phyloP scores from a whole-genome alignment of 2,797 vertebrate genomes.

The Diplodus puntazzo region DNA sequence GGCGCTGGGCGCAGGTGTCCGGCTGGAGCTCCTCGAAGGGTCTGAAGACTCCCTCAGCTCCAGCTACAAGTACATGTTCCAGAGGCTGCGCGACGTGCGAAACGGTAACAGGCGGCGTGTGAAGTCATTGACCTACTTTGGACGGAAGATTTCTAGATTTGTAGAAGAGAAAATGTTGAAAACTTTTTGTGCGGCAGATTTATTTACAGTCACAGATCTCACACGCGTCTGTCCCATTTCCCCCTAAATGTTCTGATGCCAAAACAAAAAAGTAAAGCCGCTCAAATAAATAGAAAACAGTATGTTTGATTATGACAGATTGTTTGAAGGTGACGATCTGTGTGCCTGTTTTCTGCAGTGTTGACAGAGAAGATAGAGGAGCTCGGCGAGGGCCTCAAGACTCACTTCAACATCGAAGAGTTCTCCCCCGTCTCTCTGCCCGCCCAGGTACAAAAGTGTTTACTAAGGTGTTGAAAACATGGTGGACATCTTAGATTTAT shows the following conservation, averaged over 20 bases:
- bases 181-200: too few relatives aligned
- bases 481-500: not conserved
- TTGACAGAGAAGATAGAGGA: constrained; percentile 91
- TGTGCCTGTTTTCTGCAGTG: constrained; percentile 71
- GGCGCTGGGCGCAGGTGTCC: constrained; percentile 38
- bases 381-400: constrained; percentile 86
- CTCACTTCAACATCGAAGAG: constrained; percentile 90
- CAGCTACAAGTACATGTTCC: constrained; percentile 95
- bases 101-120: constrained; percentile 77
- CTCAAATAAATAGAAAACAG: too few relatives aligned
- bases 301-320: too few relatives aligned
- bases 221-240: too few relatives aligned
- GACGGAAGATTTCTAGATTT: not conserved
- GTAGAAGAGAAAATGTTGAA: not conserved
- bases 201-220: too few relatives aligned
- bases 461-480: not conserved
- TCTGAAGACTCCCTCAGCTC: constrained; percentile 77
- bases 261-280: not conserved
- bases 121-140: not conserved
- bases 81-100: constrained; percentile 88
- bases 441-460: constrained; percentile 85
- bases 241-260: too few relatives aligned
- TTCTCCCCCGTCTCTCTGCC: constrained; percentile 87
- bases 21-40: constrained; percentile 76
- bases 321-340: not conserved